Base-by-base conservation (phyloP, 2,797 vertebrate genomes). In the Dryobates pubescens region DNA sequence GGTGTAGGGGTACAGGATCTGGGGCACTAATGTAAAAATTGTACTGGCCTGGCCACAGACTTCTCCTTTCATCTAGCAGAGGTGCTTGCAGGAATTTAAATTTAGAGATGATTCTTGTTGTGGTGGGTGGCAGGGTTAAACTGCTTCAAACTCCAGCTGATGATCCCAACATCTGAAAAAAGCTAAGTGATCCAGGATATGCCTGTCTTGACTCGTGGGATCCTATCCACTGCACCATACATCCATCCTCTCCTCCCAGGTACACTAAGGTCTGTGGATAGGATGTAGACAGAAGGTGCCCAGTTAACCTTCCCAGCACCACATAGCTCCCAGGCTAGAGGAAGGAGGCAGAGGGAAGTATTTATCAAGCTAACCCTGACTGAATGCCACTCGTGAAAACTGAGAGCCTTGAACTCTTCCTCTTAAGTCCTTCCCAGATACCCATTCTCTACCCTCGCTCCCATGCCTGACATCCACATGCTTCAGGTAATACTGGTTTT, bases 111-210 rank as follows among this genome's bases (percentile, higher is more conserved):
- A 24, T 53, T 79, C 30, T 30, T 67, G 17, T 34, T 67, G 7
- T 24, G 15, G 16, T 29, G 26, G 17, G n/a, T n/a, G 19, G 56
- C 10, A 2, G 5, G 20, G 30, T 83, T 43, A 45, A 92, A 72
- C 12, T 59, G 22, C n/a, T 71, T 65, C 69, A 47, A 56, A 57
- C 17, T 65, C 19, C 58, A 69, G 22, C 1, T 74, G 32, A 69
- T 7, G 32, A 69, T 18, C 17, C 9, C 12, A 43, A 9, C 1
- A 30, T 17, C 27, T 90, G 22, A 26, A 34, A 47, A 17, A 49
- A 27, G 1, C 2, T 3, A 30, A 65, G 5, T 18, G 59, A 14
- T 27, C 10, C 27, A 32, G 9, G 27, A 22, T 64, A 10, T 1
- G 2, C 14, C 45, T 68, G 16, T 14, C 18, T 70, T 69, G 53